Evolutionary conservation across 2,888 invertebrate genomes (phyloP), one percentile per base, ranked within the genome.

Genomic region (Pyrrhia umbra): DNA sequence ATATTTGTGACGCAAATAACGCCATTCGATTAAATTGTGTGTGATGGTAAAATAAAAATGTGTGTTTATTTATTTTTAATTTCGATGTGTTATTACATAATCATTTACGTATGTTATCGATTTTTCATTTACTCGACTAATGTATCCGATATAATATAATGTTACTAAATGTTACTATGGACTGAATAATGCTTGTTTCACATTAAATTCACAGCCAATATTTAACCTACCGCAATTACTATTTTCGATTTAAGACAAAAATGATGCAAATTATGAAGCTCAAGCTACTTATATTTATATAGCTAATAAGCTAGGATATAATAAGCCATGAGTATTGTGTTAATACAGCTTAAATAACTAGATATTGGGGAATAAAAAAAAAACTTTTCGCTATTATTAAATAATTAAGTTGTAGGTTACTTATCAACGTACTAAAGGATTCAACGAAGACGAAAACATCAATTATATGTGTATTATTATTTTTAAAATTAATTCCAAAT

Each of bases 121-220:
- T 67, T 68, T 55, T 64, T 60, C 47, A 63, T 63, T 68, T 66
- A 73, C 23, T 66, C 27, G 9, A 51, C 59, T 71, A 71, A 66
- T 68, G 57, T 72, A 63, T 67, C 21, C 37, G 66, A 63, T 69
- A 43, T 52, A 40, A 30, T 46, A 27, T 16, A 40, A 73, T 57
- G 77, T 55, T 79, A 74, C 61, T 81, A 78, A 78, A 75, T 45
- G 74, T 78, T 77, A 77, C 66, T 81, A 87, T 88, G 88, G 90
- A 91, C 89, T 90, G 90, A 89, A 83, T 80, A 88, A 88, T 87
- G 85, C 69, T 80, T 77, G 82, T 85, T 55, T 85, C 87, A 90
- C 86, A 87, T 88, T 88, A 82, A 84, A 82, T 90, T 94, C 94
- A 94, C 94, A 94, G 94, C 94, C 94, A 90, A 88, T 89, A 88